phyloP scores from a whole-genome alignment of 2,797 vertebrate genomes.

The Acipenser ruthenus region DNA sequence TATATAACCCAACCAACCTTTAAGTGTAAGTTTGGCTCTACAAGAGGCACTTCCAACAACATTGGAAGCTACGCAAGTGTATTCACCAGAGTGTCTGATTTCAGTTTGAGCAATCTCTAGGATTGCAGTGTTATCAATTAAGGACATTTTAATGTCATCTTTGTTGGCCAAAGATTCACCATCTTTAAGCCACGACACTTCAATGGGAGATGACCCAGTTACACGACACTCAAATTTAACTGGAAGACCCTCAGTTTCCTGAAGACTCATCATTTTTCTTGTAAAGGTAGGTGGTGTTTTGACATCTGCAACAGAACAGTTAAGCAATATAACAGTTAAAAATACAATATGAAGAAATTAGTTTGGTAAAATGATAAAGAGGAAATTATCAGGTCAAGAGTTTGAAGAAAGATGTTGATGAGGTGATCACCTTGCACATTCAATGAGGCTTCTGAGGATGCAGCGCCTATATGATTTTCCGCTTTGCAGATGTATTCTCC shows the following conservation, averaged over 20 bases:
- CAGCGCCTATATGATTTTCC: constrained; percentile 82
- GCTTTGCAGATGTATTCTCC: constrained; percentile 90
- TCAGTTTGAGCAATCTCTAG: constrained; percentile 68
- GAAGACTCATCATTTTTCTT: constrained; percentile 86
- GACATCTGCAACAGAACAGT: constrained; percentile 69
- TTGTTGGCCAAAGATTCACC: constrained; percentile 65
- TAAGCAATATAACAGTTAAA: constrained; percentile 10
- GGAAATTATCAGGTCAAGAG: background rate
- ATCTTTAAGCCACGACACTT: constrained; percentile 88
- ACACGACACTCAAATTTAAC: constrained; percentile 85
- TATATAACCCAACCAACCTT: constrained; percentile 71
- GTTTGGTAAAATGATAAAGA: background rate
- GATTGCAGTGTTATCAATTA: constrained; percentile 83
- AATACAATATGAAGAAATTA: background rate
- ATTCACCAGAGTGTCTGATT: constrained; percentile 83
- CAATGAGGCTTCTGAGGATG: constrained; percentile 76
- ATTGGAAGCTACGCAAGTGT: constrained; percentile 87
- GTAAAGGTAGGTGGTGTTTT: constrained; percentile 91
- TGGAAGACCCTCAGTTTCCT: constrained; percentile 74
- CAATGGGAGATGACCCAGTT: constrained; percentile 85
- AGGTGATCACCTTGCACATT: constrained; percentile 77
- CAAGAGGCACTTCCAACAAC: constrained; percentile 85
- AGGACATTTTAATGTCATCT: constrained; percentile 66
- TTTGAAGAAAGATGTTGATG: constrained; percentile 13
- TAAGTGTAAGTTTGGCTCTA: constrained; percentile 81